A percentile compares a stretch with the other conserved stretches of the same genome.
Conservation (phyloP, 2,797 vertebrate genomes). For the Lepus townsendii region DNA sequence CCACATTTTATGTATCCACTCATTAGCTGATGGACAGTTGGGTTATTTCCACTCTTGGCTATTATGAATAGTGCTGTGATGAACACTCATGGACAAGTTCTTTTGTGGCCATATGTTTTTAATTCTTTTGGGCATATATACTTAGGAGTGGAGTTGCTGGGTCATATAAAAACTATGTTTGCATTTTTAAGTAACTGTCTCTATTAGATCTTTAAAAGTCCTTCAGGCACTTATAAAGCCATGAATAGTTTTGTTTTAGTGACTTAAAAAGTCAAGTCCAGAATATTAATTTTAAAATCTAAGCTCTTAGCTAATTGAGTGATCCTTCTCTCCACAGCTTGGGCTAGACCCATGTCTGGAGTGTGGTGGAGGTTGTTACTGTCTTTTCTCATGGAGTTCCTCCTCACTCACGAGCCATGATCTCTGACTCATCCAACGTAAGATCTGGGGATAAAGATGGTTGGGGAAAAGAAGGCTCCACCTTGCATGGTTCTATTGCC, state of each 20-base stretch:
- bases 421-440: not conserved
- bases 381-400: too few relatives aligned
- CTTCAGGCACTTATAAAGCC: not conserved
- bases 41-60: not conserved
- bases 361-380: not conserved
- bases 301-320: not conserved
- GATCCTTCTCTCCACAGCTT: not conserved
- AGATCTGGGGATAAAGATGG: not conserved
- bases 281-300: not conserved
- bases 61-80: too few relatives aligned
- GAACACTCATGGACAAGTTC: too few relatives aligned
- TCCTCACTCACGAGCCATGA: too few relatives aligned
- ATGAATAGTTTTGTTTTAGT: not conserved
- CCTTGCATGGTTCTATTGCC: too few relatives aligned
- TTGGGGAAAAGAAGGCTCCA: not conserved
- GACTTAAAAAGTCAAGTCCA: not conserved
- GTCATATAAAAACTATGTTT: not conserved
- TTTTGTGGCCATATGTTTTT: too few relatives aligned
- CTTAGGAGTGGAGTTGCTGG: too few relatives aligned
- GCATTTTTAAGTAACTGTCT: not conserved
- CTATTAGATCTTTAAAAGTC: not conserved
- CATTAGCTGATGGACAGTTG: not conserved
- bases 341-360: not conserved
- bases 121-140: too few relatives aligned
- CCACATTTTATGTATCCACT: not conserved